Evolutionary conservation across 2,888 invertebrate species (phyloP).

Genomic region (Apamea anceps): DNA sequence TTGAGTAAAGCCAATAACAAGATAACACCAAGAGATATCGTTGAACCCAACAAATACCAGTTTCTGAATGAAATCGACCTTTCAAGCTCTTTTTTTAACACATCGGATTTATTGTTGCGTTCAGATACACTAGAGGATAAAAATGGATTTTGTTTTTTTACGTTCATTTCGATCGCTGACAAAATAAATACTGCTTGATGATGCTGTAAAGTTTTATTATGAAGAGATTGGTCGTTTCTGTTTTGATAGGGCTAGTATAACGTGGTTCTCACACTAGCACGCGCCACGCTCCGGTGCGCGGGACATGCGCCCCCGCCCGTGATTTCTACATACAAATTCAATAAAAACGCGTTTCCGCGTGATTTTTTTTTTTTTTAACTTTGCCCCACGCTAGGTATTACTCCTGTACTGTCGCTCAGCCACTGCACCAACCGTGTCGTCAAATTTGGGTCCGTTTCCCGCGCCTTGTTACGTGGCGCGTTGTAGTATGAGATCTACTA

Average conservation of each 20-base stretch:
- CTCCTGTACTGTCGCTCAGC: too few species aligned
- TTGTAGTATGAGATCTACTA: background rate
- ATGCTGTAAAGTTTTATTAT: slow-evolving; percentile 47
- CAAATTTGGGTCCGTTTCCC: background rate
- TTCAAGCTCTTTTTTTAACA: slow-evolving; percentile 52
- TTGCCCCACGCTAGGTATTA: too few species aligned
- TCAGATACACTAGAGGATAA: slow-evolving; percentile 50
- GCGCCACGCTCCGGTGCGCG: background rate
- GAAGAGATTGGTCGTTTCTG: slow-evolving; percentile 12
- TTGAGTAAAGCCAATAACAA: slow-evolving; percentile 25
- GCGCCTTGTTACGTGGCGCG: background rate
- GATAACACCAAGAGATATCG: slow-evolving; percentile 49
- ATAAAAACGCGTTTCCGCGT: background rate
- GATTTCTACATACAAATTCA: background rate
- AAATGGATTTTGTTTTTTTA: slow-evolving; percentile 60
- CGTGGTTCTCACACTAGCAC: background rate
- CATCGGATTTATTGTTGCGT: slow-evolving; percentile 54
- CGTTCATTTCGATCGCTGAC: slow-evolving; percentile 34
- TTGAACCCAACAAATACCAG: slow-evolving; percentile 48
- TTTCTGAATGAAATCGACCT: slow-evolving; percentile 49
- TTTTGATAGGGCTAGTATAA: background rate
- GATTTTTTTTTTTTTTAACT: too few species aligned
- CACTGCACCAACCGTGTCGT: too few species aligned
- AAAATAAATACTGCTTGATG: slow-evolving; percentile 50
- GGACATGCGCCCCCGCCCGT: background rate